Evolutionary conservation across 2,797 vertebrate species (phyloP), one percentile per base, ranked within the genome.

Genomic region (Hippoglossus hippoglossus): DNA sequence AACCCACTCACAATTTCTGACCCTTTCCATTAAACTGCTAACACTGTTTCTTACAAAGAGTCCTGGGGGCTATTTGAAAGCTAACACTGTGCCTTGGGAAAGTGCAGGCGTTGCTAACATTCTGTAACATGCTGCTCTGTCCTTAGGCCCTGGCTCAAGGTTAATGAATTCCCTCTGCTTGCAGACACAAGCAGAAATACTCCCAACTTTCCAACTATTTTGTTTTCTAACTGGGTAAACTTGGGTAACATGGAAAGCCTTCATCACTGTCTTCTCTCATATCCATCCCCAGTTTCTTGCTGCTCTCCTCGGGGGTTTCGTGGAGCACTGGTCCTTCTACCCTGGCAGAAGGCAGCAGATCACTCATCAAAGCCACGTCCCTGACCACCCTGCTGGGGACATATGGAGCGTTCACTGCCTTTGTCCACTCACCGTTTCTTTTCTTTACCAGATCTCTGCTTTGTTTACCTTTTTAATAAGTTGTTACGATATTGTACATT

Each of bases 361-460:
- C 79, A 46, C 71, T 77, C 85, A 80, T 89, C 87, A 90, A 92
- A 90, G 82, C 69, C 52, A 62, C 69, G 25, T 79, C 26, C 72
- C 83, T 81, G 77, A 86, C 87, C 82, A 80, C 86, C 91, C 82
- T 89, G 88, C 87, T 88, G 89, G 74, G 84, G 87, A 64, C 89
- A 93, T 89, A 92, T 93, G 89, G 88, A 87, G 63, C 22, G 28
- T 71, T 82, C 80, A 11, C 63, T 60, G 68, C 56, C 81, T 89
- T 86, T 91, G 83, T 88, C 73, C 62, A 79, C 22, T 54, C 51
- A 55, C n/a, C 39, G 64, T 77, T 50, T 64, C 77, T 73, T 52
- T 71, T 57, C 59, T 71, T 69, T 44, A 71, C 44, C 61, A 64
- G 36, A 63, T 76, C 31, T 56, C 24, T n/a, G 36, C 51, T 78